phyloP scores from a whole-genome alignment of 64 coral and sea anemone genomes.

The Montipora efflorescens region DNA sequence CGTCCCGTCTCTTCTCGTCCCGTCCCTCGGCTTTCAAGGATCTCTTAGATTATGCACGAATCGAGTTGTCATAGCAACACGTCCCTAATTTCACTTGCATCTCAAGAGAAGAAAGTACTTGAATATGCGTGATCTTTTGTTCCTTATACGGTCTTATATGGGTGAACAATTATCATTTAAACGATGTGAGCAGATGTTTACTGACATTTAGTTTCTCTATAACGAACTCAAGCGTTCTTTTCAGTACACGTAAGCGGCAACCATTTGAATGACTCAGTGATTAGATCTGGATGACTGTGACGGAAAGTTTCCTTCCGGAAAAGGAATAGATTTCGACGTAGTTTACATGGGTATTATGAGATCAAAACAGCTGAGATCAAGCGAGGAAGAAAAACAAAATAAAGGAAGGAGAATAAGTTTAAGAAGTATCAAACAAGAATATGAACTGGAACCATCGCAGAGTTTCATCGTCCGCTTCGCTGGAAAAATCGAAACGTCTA shows the following conservation, averaged over 20 bases:
- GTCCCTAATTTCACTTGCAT: not conserved
- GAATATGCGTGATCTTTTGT: not conserved
- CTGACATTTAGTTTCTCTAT: conserved; percentile 24
- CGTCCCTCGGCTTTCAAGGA: too few relatives aligned
- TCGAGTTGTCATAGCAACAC: not conserved
- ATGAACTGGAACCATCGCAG: conserved; percentile 71
- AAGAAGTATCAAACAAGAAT: conserved; percentile 61
- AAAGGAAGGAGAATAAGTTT: conserved; percentile 45
- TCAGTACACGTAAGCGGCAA: not conserved
- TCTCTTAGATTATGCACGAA: too few relatives aligned
- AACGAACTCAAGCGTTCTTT: conserved; percentile 13
- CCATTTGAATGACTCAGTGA: not conserved
- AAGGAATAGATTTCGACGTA: not conserved
- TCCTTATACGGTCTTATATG: not conserved
- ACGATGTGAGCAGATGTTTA: conserved; percentile 26
- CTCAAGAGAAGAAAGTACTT: not conserved
- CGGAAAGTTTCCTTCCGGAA: not conserved
- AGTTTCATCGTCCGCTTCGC: conserved; percentile 88
- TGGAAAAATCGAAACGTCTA: conserved; percentile 72
- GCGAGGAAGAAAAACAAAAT: not conserved
- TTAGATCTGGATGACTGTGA: not conserved
- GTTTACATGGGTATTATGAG: conserved; percentile 27
- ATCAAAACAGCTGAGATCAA: not conserved
- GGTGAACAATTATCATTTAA: conserved; percentile 14
- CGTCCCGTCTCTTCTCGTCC: too few relatives aligned